phyloP scores from a whole-genome alignment of 2,888 invertebrate genomes.

The Aphidoletes aphidimyza region DNA sequence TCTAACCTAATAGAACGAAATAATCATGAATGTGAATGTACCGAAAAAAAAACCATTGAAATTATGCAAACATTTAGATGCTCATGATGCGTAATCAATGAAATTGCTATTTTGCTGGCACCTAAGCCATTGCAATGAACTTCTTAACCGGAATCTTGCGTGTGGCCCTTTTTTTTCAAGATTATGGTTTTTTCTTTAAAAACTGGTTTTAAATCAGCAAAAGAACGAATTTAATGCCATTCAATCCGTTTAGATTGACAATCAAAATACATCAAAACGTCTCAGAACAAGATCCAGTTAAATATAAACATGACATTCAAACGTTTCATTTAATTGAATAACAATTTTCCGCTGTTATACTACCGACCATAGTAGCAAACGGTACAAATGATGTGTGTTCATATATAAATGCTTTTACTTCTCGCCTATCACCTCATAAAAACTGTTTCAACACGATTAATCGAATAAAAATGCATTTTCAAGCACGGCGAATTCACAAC shows the following conservation, averaged over 20 bases:
- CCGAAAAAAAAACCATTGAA: neutral
- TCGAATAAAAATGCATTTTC: neutral
- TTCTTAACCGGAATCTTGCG: neutral
- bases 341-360: neutral
- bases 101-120: neutral
- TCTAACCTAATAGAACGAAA: neutral
- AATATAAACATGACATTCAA: neutral
- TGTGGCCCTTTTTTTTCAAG: neutral
- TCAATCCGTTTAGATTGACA: neutral
- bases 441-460: conserved; percentile 10
- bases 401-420: conserved; percentile 12
- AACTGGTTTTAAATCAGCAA: neutral
- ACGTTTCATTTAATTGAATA: neutral
- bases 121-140: neutral
- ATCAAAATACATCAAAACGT: too few relatives aligned
- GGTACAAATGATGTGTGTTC: neutral
- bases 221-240: neutral
- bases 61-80: neutral
- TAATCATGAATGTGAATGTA: neutral
- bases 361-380: too few relatives aligned
- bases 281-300: neutral
- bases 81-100: conserved; percentile 16
- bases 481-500: neutral
- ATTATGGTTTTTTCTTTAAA: neutral
- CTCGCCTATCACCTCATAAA: conserved; percentile 16